These are phyloP conservation scores for Drosophila leonis DNA, from an alignment of 2,888 invertebrate genomes.

Conservation along the genomic window DNA sequence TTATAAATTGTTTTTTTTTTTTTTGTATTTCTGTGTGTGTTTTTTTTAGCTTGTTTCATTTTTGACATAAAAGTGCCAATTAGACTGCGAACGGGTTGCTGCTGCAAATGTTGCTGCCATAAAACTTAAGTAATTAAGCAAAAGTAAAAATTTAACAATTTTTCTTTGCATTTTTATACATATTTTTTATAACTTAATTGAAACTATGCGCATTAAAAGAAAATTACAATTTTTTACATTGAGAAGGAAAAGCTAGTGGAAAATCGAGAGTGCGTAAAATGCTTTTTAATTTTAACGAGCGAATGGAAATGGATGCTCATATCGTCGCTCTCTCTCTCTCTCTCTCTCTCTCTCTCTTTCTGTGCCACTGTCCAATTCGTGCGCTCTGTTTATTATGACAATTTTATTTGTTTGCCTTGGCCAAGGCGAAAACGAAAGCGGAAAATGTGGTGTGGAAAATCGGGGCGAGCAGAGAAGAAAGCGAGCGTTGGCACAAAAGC, in stretches of 20 bases:
- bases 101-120: slow-evolving; percentile 31
- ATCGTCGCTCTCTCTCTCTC: neutral
- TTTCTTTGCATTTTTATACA: slow-evolving; percentile 36
- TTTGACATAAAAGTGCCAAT: slow-evolving; percentile 73
- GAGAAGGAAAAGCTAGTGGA: slow-evolving; percentile 6
- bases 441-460: slow-evolving; percentile 3
- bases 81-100: slow-evolving; percentile 52
- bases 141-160: slow-evolving; percentile 51
- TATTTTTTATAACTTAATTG: slow-evolving; percentile 69
- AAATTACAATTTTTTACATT: slow-evolving; percentile 49
- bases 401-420: slow-evolving; percentile 69
- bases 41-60: slow-evolving; percentile 41
- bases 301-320: slow-evolving; percentile 52
- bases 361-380: slow-evolving; percentile 2
- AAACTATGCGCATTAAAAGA: slow-evolving; percentile 62
- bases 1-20: slow-evolving; percentile 38
- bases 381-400: slow-evolving; percentile 69
- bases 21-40: slow-evolving; percentile 6
- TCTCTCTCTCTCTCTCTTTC: neutral
- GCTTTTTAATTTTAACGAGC: slow-evolving; percentile 73
- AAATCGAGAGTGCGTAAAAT: slow-evolving; percentile 57
- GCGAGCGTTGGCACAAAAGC: slow-evolving; percentile 54
- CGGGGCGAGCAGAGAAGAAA: slow-evolving; percentile 43
- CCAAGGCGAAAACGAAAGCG: slow-evolving; percentile 68
- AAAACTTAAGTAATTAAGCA: slow-evolving; percentile 74